Evolutionary conservation across 2,113 vertebrate species (phyloP).

Genomic region (Ptyas mucosa): DNA sequence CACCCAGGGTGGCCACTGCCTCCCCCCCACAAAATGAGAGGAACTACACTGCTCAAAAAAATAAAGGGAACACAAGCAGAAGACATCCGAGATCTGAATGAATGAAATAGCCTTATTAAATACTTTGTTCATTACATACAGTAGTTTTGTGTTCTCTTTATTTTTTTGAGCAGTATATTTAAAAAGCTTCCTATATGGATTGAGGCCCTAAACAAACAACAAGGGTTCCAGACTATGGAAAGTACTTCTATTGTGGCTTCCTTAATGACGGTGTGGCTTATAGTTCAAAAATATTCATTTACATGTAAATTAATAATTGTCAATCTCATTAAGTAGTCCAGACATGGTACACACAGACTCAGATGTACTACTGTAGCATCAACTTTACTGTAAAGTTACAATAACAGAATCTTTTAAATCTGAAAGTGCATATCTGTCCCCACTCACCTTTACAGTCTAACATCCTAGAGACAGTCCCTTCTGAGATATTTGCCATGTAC

Average conservation of each 20-base stretch:
- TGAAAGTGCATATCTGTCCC: neutral
- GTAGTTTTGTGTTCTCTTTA: too few species aligned
- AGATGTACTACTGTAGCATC: neutral
- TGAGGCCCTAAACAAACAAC: neutral
- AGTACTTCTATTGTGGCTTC: neutral
- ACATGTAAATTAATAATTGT: neutral
- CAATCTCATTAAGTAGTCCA: neutral
- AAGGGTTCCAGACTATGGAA: neutral
- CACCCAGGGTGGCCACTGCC: neutral
- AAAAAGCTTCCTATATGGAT: neutral
- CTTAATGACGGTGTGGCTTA: neutral
- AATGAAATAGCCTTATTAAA: too few species aligned
- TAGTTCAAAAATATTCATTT: neutral
- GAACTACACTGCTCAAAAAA: too few species aligned
- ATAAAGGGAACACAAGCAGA: too few species aligned
- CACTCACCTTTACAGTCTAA: neutral
- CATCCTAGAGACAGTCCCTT: neutral
- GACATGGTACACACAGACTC: neutral
- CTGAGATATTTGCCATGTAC: neutral
- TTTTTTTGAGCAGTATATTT: too few species aligned
- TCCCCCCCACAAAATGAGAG: neutral
- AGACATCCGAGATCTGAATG: too few species aligned
- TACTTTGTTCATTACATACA: too few species aligned
- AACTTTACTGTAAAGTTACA: neutral
- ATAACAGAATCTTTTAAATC: neutral